phyloP scores from a whole-genome alignment of 2,113 vertebrate genomes.

The Macaca mulatta region DNA sequence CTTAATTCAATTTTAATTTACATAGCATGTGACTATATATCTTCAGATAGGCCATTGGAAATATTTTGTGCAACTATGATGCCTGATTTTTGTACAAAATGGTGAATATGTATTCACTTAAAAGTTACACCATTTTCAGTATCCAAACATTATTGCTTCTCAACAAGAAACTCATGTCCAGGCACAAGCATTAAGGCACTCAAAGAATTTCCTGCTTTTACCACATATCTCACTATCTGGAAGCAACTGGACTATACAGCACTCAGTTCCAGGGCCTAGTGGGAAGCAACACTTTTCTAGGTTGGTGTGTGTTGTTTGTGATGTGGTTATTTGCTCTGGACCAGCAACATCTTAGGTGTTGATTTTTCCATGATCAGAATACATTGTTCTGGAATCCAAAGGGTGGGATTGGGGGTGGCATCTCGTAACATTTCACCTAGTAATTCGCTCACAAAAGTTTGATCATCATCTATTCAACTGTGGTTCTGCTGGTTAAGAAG shows the following conservation, averaged over 20 bases:
- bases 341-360: background rate
- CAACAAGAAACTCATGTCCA: too few species aligned
- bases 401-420: background rate
- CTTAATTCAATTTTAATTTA: background rate
- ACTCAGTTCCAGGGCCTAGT: rapidly evolving
- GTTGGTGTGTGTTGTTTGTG: background rate
- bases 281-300: background rate
- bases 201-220: background rate
- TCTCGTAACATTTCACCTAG: background rate
- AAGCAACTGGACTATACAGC: background rate
- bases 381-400: background rate
- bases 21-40: background rate
- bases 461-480: background rate
- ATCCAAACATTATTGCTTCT: background rate
- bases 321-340: background rate
- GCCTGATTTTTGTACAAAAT: background rate
- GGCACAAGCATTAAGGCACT: background rate
- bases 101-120: background rate
- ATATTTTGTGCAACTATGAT: background rate
- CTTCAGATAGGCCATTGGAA: background rate
- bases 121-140: background rate
- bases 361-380: background rate
- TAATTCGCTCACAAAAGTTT: background rate
- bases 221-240: too few species aligned
- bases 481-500: background rate